Percentiles rank a stretch among this genome's conserved stretches.
phyloP scores from a whole-genome alignment of 2,888 invertebrate genomes.

The Brenthis ino region DNA sequence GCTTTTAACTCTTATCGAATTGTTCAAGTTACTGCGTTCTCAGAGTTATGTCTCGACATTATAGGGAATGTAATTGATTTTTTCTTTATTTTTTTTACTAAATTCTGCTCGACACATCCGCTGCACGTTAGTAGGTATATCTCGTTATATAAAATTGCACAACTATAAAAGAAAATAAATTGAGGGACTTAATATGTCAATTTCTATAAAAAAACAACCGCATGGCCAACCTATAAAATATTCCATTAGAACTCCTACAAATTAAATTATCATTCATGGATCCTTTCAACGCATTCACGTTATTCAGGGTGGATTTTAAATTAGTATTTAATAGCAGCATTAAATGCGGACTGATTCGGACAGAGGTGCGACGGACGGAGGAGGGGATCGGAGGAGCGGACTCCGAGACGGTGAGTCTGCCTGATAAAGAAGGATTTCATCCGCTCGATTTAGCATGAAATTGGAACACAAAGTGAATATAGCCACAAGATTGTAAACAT shows the following conservation, averaged over 20 bases:
- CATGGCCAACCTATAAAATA: not conserved
- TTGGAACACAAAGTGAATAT: conserved; percentile 83
- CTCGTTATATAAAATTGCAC: conserved; percentile 31
- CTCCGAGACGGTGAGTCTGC: conserved; percentile 76
- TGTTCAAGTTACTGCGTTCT: conserved; percentile 53
- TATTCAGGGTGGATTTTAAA: conserved; percentile 70
- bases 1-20: conserved; percentile 49
- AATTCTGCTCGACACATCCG: conserved; percentile 54
- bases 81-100: conserved; percentile 48
- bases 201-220: not conserved
- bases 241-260: conserved; percentile 25
- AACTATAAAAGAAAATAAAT: not conserved
- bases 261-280: conserved; percentile 66
- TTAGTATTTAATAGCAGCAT: conserved; percentile 67
- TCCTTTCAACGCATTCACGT: conserved; percentile 64
- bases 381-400: conserved; percentile 44
- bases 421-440: conserved; percentile 80
- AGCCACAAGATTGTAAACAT: conserved; percentile 83
- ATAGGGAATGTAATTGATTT: conserved; percentile 51
- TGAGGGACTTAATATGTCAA: not conserved
- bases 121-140: conserved; percentile 22
- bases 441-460: conserved; percentile 82
- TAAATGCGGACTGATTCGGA: conserved; percentile 43
- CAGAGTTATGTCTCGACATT: conserved; percentile 54
- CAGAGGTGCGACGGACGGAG: conserved; percentile 42